Base-by-base conservation (phyloP, 2,797 vertebrate species). In the Distichodus sexfasciatus region DNA sequence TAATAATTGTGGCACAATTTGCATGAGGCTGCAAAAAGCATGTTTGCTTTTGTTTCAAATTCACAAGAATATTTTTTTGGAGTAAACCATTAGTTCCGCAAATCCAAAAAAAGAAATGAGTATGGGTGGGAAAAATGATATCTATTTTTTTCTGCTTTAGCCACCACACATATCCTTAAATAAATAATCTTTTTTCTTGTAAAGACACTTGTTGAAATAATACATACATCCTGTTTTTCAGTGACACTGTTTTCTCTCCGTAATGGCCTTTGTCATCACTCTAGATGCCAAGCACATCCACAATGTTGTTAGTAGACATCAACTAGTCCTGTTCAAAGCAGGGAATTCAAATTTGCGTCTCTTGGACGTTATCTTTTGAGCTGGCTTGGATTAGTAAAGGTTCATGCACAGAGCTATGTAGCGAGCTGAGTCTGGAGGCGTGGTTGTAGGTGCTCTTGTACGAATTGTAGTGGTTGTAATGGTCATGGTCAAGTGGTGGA, bases 301-400 rank as follows among this genome's bases (percentile, higher is more conserved):
- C 14, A 54, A 53, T 57, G 43, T 40, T 58, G 65, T 76, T 74
- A 73, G 63, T 84, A 68, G 54, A 81, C 58, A 73, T 61, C 6
- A 81, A 77, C 84, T 85, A 76, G 76, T 85, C 82, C 83, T 76
- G 85, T 67, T 82, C 38, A 71, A 71, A 63, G 62, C 29, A 17
- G 87, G 76, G 82, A 62, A 84, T 87, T 98, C 85, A 99, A 87
- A 99, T 99, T 79, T 99, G 97, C 86, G 97, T 99, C 93, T 99
- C 97, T 92, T 99, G 97, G 79, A 99, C 97, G 87, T 99, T 99
- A 94, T 99, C 97, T 94, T 99, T 99, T 15, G 97, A 99, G 92
- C 96, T 99, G 91, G 97, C 95, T 91, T 97, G 93, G 87, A 99
- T 99, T 92, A 99, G 93, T 93, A 99, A 98, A 93, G 96, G 97